Evolutionary conservation across 2,113 vertebrate genomes (phyloP), one percentile per base, ranked within the genome.

Genomic region (Brachirus orientalis): DNA sequence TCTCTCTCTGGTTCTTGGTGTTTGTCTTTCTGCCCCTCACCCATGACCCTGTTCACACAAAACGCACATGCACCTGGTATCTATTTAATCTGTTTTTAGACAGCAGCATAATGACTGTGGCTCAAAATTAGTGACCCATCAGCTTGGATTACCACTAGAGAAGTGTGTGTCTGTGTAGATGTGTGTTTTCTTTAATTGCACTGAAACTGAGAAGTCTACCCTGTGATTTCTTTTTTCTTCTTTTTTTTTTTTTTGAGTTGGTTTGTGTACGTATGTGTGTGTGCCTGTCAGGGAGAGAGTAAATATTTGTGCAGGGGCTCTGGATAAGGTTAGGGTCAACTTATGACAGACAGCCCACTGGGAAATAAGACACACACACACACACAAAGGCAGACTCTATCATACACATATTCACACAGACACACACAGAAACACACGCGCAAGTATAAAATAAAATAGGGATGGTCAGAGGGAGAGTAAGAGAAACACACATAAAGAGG

Each of bases 301-400:
- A 90, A 90, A 91, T 91, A 90, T 91, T 91, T 90, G 86, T 79
- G 88, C 86, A 90, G 85, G 85, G 88, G 88, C 85, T 88, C 89
- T 82, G 71, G 71, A 82, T 83, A 89, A 91, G 89, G 90, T 91
- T 89, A 89, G 90, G 89, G 90, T 91, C 90, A 91, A 88, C 59
- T 53, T 83, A 89, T 90, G 89, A 91, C 88, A 90, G 90, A 90
- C 90, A 80, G 84, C 77, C 86, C 73, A 69, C 63, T 83, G 87
- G 86, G 91, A 89, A 88, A 90, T 87, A 86, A 86, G 63, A 84
- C 76, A 75, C 82, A 86, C 80, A 66, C 37, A 74, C 81, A 68
- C 37, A 73, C 51, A 54, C 60, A 78, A n/a, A n/a, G 11, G 44
- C 69, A 63, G 54, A 82, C 65, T 16, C 58, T 28, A 61, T 20